A percentile compares a stretch with the other conserved stretches of the same genome.
phyloP scores from a whole-genome alignment of 2,888 invertebrate genomes.

The Digitonthophagus gazella region DNA sequence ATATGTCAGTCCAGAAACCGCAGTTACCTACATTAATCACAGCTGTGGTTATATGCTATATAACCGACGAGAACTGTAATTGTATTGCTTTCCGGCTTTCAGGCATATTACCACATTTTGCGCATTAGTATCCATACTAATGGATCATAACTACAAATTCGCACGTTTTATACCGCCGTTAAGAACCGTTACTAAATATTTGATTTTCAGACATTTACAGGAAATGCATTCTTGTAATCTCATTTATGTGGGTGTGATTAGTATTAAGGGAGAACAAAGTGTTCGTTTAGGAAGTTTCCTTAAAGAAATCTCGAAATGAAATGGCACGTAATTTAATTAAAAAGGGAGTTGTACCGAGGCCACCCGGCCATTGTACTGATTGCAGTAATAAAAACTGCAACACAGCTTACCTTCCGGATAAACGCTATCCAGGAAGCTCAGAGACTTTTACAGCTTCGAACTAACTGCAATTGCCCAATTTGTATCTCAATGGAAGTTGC shows the following conservation, averaged over 20 bases:
- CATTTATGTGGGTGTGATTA: background rate
- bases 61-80: background rate
- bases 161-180: background rate
- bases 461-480: background rate
- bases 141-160: background rate
- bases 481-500: background rate
- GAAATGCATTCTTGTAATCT: background rate
- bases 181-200: background rate
- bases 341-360: background rate
- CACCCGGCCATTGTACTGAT: background rate
- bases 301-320: background rate
- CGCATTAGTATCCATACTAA: background rate
- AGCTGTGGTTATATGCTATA: background rate
- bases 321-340: background rate
- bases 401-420: background rate
- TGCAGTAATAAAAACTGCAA: background rate
- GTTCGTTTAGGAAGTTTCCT: background rate
- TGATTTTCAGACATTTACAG: background rate
- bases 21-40: background rate
- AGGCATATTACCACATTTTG: background rate
- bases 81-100: background rate
- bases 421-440: background rate
- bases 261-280: background rate
- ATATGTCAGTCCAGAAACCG: background rate
- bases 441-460: background rate